Evolutionary conservation across 1,140 invertebrate species (phyloP).

Genomic region (Metaphire vulgaris): DNA sequence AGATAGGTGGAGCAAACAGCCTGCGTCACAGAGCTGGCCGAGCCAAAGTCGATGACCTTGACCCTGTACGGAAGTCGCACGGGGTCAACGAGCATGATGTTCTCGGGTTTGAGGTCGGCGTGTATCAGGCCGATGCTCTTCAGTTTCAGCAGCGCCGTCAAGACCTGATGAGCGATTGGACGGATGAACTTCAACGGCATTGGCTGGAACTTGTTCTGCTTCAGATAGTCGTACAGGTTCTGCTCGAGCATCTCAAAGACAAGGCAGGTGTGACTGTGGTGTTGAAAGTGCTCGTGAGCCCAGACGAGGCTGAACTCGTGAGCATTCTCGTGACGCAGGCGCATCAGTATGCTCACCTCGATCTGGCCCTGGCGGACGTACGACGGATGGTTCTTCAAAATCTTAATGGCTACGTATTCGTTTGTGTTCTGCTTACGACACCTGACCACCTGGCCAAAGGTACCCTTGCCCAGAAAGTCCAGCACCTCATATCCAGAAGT

Average conservation of each 20-base stretch:
- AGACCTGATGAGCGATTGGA: slow-evolving; percentile 95
- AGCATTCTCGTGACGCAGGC: slow-evolving; percentile 96
- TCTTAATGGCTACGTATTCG: slow-evolving; percentile 99
- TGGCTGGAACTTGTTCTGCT: slow-evolving; percentile 98
- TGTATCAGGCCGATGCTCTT: slow-evolving; percentile 98
- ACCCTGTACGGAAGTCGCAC: slow-evolving; percentile 85
- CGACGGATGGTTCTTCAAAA: slow-evolving; percentile 98
- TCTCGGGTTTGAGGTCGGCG: slow-evolving; percentile 98
- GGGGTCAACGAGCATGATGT: slow-evolving; percentile 99
- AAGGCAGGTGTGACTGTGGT: slow-evolving; percentile 98
- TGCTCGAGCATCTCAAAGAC: slow-evolving; percentile 99
- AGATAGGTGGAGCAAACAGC: slow-evolving; percentile 98
- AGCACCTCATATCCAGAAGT: slow-evolving; percentile 90
- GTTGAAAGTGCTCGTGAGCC: slow-evolving; percentile 98
- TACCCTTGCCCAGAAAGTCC: slow-evolving; percentile 95
- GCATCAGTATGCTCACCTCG: slow-evolving; percentile 94
- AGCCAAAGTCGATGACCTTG: slow-evolving; percentile 99
- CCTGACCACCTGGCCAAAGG: slow-evolving; percentile 99
- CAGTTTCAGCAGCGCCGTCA: slow-evolving; percentile 94
- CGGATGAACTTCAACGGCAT: slow-evolving; percentile 95
- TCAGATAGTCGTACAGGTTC: slow-evolving; percentile 99
- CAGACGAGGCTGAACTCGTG: slow-evolving; percentile 98
- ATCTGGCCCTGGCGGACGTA: slow-evolving; percentile 99
- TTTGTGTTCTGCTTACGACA: slow-evolving; percentile 65
- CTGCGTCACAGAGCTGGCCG: slow-evolving; percentile 96